These are phyloP conservation scores for Hypercompe scribonia DNA, from an alignment of 2,888 invertebrate genomes.

Conservation along the genomic window DNA sequence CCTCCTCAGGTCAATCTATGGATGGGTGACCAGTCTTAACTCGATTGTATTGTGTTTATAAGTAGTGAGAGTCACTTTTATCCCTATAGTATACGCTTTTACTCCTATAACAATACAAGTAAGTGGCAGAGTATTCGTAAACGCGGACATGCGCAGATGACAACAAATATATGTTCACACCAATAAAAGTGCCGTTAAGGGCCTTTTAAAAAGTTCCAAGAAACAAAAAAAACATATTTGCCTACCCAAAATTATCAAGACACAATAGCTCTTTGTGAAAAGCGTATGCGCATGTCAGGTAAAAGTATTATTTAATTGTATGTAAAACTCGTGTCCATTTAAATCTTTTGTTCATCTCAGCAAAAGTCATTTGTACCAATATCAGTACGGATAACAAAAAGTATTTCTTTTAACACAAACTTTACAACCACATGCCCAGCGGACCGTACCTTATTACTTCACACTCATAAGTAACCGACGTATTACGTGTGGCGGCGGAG, in stretches of 20 bases:
- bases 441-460: background rate
- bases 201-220: background rate
- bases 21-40: too few relatives aligned
- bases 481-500: background rate
- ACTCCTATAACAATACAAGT: too few relatives aligned
- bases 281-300: constrained; percentile 35
- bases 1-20: too few relatives aligned
- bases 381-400: background rate
- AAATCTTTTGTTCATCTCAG: constrained; percentile 14
- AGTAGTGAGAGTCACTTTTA: background rate
- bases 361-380: constrained; percentile 7
- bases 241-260: background rate
- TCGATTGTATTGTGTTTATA: background rate
- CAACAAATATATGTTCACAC: background rate
- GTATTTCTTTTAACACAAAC: background rate
- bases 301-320: constrained; percentile 26
- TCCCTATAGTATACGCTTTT: too few relatives aligned
- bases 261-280: constrained; percentile 32
- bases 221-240: background rate
- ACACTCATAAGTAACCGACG: background rate
- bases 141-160: background rate
- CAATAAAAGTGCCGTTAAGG: constrained; percentile 14
- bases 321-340: constrained; percentile 13
- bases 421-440: background rate
- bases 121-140: too few relatives aligned